A percentile compares a stretch with the other conserved stretches of the same genome.
phyloP scores from a whole-genome alignment of 2,888 invertebrate species.

The Fabriciana adippe region DNA sequence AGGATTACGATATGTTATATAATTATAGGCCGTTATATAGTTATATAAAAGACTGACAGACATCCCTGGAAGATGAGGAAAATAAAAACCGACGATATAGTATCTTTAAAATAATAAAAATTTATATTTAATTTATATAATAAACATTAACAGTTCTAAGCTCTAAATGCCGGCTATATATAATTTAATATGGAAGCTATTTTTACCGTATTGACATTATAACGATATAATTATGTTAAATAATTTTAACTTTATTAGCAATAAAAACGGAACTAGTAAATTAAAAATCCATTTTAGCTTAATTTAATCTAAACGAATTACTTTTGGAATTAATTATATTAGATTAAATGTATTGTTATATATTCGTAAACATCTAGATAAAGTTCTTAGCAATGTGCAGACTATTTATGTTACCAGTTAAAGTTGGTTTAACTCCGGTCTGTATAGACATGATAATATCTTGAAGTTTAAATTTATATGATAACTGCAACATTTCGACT shows the following conservation, averaged over 20 bases:
- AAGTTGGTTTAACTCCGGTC: constrained; percentile 9
- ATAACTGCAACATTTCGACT: constrained; percentile 9
- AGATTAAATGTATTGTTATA: constrained; percentile 25
- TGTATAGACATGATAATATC: constrained; percentile 8
- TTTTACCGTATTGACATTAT: too few species aligned
- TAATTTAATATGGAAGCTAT: too few species aligned
- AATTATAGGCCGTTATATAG: too few species aligned
- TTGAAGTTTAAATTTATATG: constrained; percentile 25
- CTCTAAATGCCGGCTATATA: too few species aligned
- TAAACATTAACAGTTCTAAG: too few species aligned
- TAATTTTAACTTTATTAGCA: not conserved
- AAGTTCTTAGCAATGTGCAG: constrained; percentile 23
- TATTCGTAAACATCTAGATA: not conserved
- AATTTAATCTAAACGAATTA: constrained; percentile 2
- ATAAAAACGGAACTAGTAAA: not conserved
- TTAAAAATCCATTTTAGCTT: not conserved
- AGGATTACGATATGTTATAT: too few species aligned
- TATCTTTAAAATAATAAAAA: too few species aligned
- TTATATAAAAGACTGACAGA: too few species aligned
- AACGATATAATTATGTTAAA: not conserved
- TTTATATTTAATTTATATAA: too few species aligned
- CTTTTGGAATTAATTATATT: constrained; percentile 13
- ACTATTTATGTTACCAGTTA: constrained; percentile 30
- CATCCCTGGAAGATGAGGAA: too few species aligned
- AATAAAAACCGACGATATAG: too few species aligned